Conservation (phyloP, 2,888 invertebrate species). For the Stenurella melanura region DNA sequence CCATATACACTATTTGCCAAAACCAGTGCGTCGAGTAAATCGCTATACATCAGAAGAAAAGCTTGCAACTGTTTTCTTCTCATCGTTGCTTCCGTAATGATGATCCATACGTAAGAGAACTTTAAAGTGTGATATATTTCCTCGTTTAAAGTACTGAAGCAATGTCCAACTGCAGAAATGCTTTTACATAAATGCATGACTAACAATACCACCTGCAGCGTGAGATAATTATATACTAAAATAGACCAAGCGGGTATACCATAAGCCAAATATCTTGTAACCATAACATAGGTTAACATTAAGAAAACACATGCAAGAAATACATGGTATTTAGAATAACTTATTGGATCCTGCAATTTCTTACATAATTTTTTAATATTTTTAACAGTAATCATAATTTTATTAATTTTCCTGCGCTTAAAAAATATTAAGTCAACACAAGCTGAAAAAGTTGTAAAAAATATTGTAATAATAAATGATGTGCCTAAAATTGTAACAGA, state of each 20-base stretch:
- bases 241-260: neutral
- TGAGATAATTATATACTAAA: neutral
- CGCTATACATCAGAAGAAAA: neutral
- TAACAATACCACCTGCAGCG: neutral
- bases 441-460: neutral
- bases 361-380: neutral
- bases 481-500: neutral
- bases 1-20: neutral
- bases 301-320: neutral
- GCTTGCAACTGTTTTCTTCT: neutral
- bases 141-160: neutral
- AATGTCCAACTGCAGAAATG: neutral
- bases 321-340: neutral
- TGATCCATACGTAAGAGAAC: neutral
- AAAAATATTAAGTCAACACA: constrained; percentile 1
- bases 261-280: too few relatives aligned
- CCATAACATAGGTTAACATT: neutral
- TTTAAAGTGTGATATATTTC: neutral
- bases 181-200: neutral
- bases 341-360: neutral
- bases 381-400: neutral
- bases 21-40: neutral
- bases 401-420: neutral
- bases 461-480: neutral
- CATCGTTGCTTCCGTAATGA: neutral